Evolutionary conservation across 2,113 vertebrate species (phyloP), one percentile per base, ranked within the genome.

Genomic region (Coracopsis vasa): DNA sequence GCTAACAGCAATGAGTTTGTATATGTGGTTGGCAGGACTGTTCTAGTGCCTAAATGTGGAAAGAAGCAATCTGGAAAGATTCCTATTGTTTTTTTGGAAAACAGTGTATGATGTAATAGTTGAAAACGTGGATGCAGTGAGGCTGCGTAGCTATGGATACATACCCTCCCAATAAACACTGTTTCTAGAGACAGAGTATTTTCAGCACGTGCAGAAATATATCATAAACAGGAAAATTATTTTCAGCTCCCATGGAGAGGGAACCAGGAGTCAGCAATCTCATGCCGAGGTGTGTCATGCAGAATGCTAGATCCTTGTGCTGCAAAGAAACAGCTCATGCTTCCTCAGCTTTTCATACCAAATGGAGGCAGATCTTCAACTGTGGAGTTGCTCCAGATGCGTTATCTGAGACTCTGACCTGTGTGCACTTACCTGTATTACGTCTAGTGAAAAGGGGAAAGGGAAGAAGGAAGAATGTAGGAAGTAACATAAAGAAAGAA

Each of bases 281-380:
- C 1, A 0, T 25, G 24, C 23, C 72, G 66, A 73, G 19, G 18
- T 1, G 2, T 58, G 60, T n/a, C 51, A 20, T 0, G 2, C 60
- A 56, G 81, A 31, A 61, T 50, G 53, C 13, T 60, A 56, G 9
- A 25, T 37, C 45, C 54, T 84, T 1, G 0, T 60, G 70, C 42
- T 80, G 12, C 10, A 8, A n/a, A 41, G n/a, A n/a, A 31, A 16
- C 23, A 60, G 17, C 14, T 48, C 24, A 4, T 4, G 11, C 13
- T 91, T 65, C 15, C 20, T 25, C 45, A 35, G 6, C 16, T 77
- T 50, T 80, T 53, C 9, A 4, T 27, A 29, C 19, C n/a, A 50
- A 39, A 3, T 23, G 39, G 17, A 56, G 33, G 33, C 39, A 92
- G 70, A 37, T 80, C 48, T 72, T 93, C 45, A 66, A 7, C 37